Evolutionary conservation across 2,888 invertebrate genomes (phyloP), one percentile per base, ranked within the genome.

Genomic region (Amiota communis): DNA sequence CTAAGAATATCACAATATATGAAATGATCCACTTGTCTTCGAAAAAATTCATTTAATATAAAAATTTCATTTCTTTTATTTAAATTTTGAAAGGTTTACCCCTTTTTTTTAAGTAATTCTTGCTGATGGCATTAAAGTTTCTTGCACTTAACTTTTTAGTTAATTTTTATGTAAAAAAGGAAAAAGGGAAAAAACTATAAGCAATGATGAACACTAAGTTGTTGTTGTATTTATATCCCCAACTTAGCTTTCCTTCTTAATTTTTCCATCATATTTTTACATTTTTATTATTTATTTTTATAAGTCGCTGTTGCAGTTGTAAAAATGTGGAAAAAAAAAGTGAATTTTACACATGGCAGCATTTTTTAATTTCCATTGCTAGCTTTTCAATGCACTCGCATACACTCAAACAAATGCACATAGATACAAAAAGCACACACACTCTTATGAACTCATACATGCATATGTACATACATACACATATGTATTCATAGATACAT

Each of bases 301-400:
- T 71, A 57, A 48, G 53, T 23, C 23, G 23, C 23, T 23, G 23
- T 23, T 23, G 23, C 23, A 23, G 3, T 73, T 48, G 51, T 23
- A 80, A 79, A 36, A 36, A 36, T 36, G 36, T 4, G 36, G 36
- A 36, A 36, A 6, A 2, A 36, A 36, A 85, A 83, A 68, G 67
- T 68, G 85, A 83, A 79, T 85, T 86, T 85, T 81, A 84, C 85
- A 85, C 86, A 86, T 85, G 86, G 80, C 79, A 81, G 85, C 84
- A 78, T 85, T 86, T 84, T 85, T 86, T 86, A 85, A 85, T 86
- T 86, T 82, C 78, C 85, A 79, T 77, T 77, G 77, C 84, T 36
- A 78, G 84, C 79, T 83, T 83, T 79, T 85, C 78, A 79, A 76
- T 78, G 73, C 74, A 74, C 48, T 75, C 72, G 76, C 68, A 72